phyloP scores from a whole-genome alignment of 2,888 invertebrate genomes.

The Drosophila monieri region DNA sequence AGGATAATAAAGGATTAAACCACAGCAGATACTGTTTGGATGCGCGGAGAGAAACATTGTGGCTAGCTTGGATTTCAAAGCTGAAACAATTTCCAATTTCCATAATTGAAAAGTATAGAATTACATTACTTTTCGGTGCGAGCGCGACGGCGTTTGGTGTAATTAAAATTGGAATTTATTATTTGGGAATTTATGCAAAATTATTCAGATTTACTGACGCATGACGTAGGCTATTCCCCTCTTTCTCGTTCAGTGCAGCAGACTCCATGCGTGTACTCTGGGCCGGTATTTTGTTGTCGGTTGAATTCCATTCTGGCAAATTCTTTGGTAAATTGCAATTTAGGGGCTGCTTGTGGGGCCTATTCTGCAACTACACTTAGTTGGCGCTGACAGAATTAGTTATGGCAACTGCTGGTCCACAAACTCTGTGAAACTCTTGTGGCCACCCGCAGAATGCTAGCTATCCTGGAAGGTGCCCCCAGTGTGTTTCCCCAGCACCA shows the following conservation, averaged over 20 bases:
- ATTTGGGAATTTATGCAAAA: slow-evolving; percentile 45
- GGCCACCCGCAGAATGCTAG: slow-evolving; percentile 9
- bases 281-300: slow-evolving; percentile 42
- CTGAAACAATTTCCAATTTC: too few relatives aligned
- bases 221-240: slow-evolving; percentile 11
- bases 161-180: slow-evolving; percentile 51
- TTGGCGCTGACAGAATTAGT: slow-evolving; percentile 23
- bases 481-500: slow-evolving; percentile 1
- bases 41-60: not conserved
- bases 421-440: slow-evolving; percentile 12
- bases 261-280: slow-evolving; percentile 2
- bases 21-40: not conserved
- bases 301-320: slow-evolving; percentile 63
- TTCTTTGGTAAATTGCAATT: slow-evolving; percentile 64
- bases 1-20: not conserved
- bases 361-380: slow-evolving; percentile 61
- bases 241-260: too few relatives aligned
- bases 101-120: not conserved
- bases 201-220: slow-evolving; percentile 46
- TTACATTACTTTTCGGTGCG: not conserved
- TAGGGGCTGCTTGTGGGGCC: slow-evolving; percentile 31
- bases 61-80: too few relatives aligned
- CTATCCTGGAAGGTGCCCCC: slow-evolving; percentile 15
- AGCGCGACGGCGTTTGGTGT: not conserved
- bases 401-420: slow-evolving; percentile 26